A percentile compares a stretch with the other conserved stretches of the same genome.
Evolutionary conservation across 2,888 invertebrate species (phyloP).

Genomic region (Anoncus sp.): DNA sequence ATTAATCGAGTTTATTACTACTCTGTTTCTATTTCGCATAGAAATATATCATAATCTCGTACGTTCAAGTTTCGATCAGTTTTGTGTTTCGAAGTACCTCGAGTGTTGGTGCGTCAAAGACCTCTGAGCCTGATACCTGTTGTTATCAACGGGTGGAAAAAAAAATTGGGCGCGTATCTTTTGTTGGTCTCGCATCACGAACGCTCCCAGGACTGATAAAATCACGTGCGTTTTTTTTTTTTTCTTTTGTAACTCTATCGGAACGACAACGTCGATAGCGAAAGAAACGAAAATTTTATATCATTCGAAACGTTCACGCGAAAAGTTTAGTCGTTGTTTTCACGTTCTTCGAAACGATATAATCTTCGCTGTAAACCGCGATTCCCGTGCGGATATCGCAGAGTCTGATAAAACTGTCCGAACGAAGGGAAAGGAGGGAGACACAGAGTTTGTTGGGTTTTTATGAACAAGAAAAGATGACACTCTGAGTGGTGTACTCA

Average conservation of each 20-base stretch:
- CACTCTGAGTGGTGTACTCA: conserved; percentile 20
- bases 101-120: conserved; percentile 35
- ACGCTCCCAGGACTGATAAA: conserved; percentile 17
- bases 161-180: not conserved
- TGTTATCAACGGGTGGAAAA: conserved; percentile 18
- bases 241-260: not conserved
- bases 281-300: conserved; percentile 1
- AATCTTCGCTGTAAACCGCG: conserved; percentile 14
- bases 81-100: conserved; percentile 25
- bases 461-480: conserved; percentile 7
- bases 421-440: not conserved
- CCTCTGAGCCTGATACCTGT: conserved; percentile 20
- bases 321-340: conserved; percentile 1
- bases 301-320: not conserved
- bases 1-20: conserved; percentile 1
- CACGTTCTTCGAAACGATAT: conserved; percentile 34
- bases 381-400: conserved; percentile 27
- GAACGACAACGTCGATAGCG: not conserved
- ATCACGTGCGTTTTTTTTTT: conserved; percentile 47
- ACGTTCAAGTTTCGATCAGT: conserved; percentile 28
- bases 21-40: conserved; percentile 2
- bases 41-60: not conserved
- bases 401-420: conserved; percentile 14
- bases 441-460: conserved; percentile 11
- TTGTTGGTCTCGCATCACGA: conserved; percentile 29